Conservation (phyloP, 2,888 invertebrate genomes). For the Dicyrtomina minuta region DNA sequence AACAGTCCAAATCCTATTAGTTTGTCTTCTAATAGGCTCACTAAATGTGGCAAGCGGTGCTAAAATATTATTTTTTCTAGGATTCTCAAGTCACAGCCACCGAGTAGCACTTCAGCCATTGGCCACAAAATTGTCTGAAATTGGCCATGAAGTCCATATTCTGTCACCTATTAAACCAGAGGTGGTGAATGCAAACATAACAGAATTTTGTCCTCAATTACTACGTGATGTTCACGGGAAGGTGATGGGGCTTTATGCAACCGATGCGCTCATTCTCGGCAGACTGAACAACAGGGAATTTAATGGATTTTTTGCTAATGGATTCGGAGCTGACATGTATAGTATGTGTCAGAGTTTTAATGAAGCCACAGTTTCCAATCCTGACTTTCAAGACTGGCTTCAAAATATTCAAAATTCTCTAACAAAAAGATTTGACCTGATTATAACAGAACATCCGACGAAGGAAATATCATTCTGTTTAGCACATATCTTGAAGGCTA, state of each 20-base stretch:
- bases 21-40: too few relatives aligned
- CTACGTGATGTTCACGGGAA: too few relatives aligned
- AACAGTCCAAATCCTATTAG: too few relatives aligned
- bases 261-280: not conserved
- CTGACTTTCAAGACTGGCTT: slow-evolving; percentile 6
- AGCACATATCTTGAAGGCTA: not conserved
- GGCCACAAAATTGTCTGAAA: not conserved
- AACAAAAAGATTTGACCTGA: slow-evolving; percentile 2
- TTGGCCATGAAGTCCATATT: not conserved
- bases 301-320: not conserved
- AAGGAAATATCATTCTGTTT: not conserved
- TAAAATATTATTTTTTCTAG: slow-evolving; percentile 7
- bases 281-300: not conserved
- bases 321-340: not conserved
- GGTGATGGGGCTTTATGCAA: too few relatives aligned
- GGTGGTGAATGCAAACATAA: not conserved
- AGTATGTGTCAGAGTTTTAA: not conserved
- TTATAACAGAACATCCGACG: not conserved
- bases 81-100: not conserved
- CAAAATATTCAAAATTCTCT: too few relatives aligned
- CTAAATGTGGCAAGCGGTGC: too few relatives aligned
- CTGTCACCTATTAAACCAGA: not conserved
- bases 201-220: not conserved
- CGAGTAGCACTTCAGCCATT: not conserved
- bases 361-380: not conserved